Percentiles rank a stretch among this genome's conserved stretches.
These are phyloP conservation scores for Aurelia sp. DNA, from an alignment of 30 jellyfish, hydroid and myxozoan species.

Conservation along the genomic window DNA sequence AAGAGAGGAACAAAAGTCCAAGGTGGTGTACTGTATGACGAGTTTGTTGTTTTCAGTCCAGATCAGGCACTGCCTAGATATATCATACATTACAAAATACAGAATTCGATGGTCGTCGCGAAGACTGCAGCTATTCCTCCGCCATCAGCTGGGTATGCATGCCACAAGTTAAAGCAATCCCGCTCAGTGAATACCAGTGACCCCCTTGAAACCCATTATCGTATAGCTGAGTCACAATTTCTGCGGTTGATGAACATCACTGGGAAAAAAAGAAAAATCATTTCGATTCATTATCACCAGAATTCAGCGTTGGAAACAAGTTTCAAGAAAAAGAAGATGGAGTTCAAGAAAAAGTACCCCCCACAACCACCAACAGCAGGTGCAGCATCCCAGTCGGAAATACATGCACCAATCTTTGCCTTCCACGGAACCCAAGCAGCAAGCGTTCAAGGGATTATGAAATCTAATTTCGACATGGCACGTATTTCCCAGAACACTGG, in stretches of 20 bases:
- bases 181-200: slow-evolving; percentile 40
- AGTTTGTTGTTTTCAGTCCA: slow-evolving; percentile 63
- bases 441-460: slow-evolving; percentile 40
- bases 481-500: slow-evolving; percentile 37
- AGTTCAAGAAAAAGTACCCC: slow-evolving; percentile 11
- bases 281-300: slow-evolving; percentile 23
- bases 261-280: slow-evolving; percentile 8
- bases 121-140: not conserved
- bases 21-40: slow-evolving; percentile 79
- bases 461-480: slow-evolving; percentile 19
- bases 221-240: slow-evolving; percentile 71
- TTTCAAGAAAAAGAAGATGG: slow-evolving; percentile 33
- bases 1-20: slow-evolving; percentile 49
- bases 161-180: not conserved
- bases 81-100: slow-evolving; percentile 34
- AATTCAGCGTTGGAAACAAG: slow-evolving; percentile 36
- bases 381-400: too few species aligned
- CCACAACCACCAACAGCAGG: too few species aligned
- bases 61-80: slow-evolving; percentile 74
- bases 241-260: slow-evolving; percentile 28
- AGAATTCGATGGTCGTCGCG: not conserved
- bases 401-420: slow-evolving; percentile 27
- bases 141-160: slow-evolving; percentile 4
- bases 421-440: slow-evolving; percentile 69
- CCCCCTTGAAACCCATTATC: slow-evolving; percentile 49